phyloP scores from a whole-genome alignment of 35 echinoderm and acorn worm genomes.

The Hemicentrotus pulcherrimus region DNA sequence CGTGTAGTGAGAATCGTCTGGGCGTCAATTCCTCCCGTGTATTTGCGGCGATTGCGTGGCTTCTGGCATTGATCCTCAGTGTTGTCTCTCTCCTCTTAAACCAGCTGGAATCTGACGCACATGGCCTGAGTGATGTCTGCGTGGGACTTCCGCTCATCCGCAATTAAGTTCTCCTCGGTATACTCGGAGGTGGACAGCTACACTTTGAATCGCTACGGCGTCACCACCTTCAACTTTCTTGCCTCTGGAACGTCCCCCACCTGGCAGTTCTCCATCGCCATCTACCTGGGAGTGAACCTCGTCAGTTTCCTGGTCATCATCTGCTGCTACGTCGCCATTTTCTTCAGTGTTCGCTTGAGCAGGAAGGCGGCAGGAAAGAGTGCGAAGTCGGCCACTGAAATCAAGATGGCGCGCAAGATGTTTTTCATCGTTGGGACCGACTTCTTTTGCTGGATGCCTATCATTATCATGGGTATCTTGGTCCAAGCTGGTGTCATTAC shows the following conservation, averaged over 20 bases:
- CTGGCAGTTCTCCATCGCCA: slow-evolving; percentile 67
- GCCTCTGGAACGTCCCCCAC: slow-evolving; percentile 30
- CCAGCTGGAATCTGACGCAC: not conserved
- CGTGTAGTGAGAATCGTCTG: slow-evolving; percentile 55
- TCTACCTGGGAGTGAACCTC: slow-evolving; percentile 67
- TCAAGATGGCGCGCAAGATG: slow-evolving; percentile 79
- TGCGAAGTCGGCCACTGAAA: slow-evolving; percentile 49
- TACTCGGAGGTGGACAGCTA: slow-evolving; percentile 30
- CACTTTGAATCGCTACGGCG: not conserved
- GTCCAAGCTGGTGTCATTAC: slow-evolving; percentile 54
- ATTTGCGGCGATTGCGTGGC: slow-evolving; percentile 36
- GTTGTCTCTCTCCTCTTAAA: slow-evolving; percentile 43
- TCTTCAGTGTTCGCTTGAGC: slow-evolving; percentile 56
- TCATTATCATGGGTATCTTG: slow-evolving; percentile 74
- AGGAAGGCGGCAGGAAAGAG: slow-evolving; percentile 21
- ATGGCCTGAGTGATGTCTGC: slow-evolving; percentile 47
- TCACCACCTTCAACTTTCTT: slow-evolving; percentile 17
- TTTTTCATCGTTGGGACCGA: slow-evolving; percentile 81
- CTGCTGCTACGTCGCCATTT: slow-evolving; percentile 62
- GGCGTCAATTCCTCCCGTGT: slow-evolving; percentile 14
- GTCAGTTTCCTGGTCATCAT: slow-evolving; percentile 61
- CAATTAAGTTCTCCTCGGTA: slow-evolving; percentile 30
- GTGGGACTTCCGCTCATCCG: slow-evolving; percentile 47
- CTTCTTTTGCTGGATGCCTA: slow-evolving; percentile 82
- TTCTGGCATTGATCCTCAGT: slow-evolving; percentile 51